Conservation (phyloP, 2,113 vertebrate genomes). For the Anguilla rostrata region DNA sequence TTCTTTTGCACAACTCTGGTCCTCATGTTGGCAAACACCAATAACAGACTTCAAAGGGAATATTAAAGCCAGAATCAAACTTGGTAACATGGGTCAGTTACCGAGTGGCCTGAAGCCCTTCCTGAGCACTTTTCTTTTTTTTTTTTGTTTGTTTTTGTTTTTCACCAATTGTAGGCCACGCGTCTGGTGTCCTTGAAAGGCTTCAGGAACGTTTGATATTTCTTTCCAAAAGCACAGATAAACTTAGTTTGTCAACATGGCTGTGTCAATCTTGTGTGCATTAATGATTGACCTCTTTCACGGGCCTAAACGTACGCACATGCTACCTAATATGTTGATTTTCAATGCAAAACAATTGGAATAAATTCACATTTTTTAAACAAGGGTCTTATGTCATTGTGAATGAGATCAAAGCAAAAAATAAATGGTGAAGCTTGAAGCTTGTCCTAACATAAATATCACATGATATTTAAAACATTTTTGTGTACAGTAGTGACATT, state of each 20-base stretch:
- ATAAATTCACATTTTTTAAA: background rate
- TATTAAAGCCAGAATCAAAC: no score
- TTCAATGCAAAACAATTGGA: slow-evolving; percentile 30
- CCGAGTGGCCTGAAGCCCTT: background rate
- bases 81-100: background rate
- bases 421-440: background rate
- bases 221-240: background rate
- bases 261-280: background rate
- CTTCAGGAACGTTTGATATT: slow-evolving; percentile 30
- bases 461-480: background rate
- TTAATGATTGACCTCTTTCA: slow-evolving; percentile 47
- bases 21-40: no score
- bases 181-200: background rate
- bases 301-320: background rate
- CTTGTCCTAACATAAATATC: no score
- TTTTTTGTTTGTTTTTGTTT: background rate
- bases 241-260: slow-evolving; percentile 8
- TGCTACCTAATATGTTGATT: background rate
- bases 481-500: no score
- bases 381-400: background rate
- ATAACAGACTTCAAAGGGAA: no score
- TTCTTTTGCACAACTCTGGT: no score
- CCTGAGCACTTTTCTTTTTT: slow-evolving; percentile 9
- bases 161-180: background rate
- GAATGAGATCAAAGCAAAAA: background rate